Base-by-base conservation (phyloP, 92 coral and sea anemone genomes). In the Porites lobata region DNA sequence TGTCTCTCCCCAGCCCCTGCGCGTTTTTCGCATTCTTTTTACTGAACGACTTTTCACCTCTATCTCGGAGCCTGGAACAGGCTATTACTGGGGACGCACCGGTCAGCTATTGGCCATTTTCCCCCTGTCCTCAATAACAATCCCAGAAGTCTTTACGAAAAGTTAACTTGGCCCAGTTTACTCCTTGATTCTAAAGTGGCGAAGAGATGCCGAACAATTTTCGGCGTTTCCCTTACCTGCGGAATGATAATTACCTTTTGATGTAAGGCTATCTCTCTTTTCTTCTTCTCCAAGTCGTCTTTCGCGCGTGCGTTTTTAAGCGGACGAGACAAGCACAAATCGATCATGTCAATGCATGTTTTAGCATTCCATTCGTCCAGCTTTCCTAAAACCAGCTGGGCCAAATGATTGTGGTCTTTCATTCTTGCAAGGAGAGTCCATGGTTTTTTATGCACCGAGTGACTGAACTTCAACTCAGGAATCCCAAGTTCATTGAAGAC, bases 391-490 rank as follows among this genome's bases (percentile, higher is more conserved):
- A 94, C 98, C n/a, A 98, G 84, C 87, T 87, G 83, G 3, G 98
- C 94, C 6, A 96, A 73, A 47, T 89, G 92, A 43, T 94, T 93
- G 58, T 91, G 79, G 66, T 95, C 91, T 76, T 85, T 90, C 62
- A 98, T 85, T 69, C 88, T 97, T 17, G 93, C 89, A 70, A 98
- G 72, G 52, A 98, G 83, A 79, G 86, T 86, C 98, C 98, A 96
- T 8, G 93, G 97, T 58, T 92, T 92, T 80, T 92, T 89, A 61
- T 86, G 91, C 90, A 98, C 92, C 56, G 87, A 88, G 69, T 91
- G 96, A 72, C 92, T 63, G 53, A 90, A 91, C 47, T 93, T 93
- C 13, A 96, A 72, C 57, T 89, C 87, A 1, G 96, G 96, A 57
- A 98, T 88, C 29, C 82, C 88, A 21, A 92, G 84, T 50, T 91